Conservation (phyloP, 2,888 invertebrate species). For the Caenorhabditis auriculariae region DNA sequence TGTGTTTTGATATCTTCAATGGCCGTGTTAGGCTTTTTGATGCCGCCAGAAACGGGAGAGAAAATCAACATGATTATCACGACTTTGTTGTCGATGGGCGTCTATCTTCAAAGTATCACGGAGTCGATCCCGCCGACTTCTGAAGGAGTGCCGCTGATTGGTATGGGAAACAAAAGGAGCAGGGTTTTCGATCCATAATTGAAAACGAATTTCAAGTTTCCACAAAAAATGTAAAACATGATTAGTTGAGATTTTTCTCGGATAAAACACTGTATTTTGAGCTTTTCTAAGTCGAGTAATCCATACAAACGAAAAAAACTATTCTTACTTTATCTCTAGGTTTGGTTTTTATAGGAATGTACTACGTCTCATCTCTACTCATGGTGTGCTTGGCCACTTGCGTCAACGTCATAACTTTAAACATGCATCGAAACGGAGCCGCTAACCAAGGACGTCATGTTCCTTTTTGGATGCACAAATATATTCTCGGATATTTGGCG, state of each 20-base stretch:
- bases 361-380: conserved; percentile 70
- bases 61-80: conserved; percentile 68
- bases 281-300: too few relatives aligned
- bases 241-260: too few relatives aligned
- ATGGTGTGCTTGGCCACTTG: conserved; percentile 68
- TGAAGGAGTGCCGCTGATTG: conserved; percentile 70
- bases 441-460: conserved; percentile 56
- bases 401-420: conserved; percentile 79
- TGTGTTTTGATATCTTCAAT: conserved; percentile 69
- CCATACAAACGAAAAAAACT: too few relatives aligned
- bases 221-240: too few relatives aligned
- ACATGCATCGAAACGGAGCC: conserved; percentile 72
- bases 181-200: too few relatives aligned
- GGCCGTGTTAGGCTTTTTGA: conserved; percentile 70
- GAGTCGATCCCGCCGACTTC: conserved; percentile 71
- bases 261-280: too few relatives aligned
- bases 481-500: conserved; percentile 59
- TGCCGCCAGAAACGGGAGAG: conserved; percentile 70
- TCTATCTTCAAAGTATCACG: conserved; percentile 68
- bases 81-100: conserved; percentile 69
- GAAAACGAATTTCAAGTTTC: too few relatives aligned
- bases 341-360: conserved; percentile 66
- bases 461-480: conserved; percentile 50
- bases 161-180: too few relatives aligned
- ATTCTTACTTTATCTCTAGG: too few relatives aligned